A percentile compares a stretch with the other conserved stretches of the same genome.
phyloP scores from a whole-genome alignment of 2,113 vertebrate genomes.

The Sorex araneus region DNA sequence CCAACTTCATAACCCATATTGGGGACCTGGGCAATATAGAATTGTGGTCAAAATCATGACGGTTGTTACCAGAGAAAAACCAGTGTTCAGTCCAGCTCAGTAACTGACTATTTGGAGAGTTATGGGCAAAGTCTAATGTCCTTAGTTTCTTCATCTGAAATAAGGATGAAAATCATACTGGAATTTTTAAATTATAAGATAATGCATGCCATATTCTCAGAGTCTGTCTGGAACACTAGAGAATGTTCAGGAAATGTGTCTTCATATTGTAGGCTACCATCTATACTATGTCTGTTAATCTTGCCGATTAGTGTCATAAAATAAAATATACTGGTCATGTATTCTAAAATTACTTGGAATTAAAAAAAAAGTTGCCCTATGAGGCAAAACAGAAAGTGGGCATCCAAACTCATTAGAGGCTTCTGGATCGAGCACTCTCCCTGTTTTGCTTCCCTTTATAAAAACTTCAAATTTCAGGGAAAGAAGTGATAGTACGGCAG shows the following conservation, averaged over 20 bases:
- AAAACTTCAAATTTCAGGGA: neutral
- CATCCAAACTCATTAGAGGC: neutral
- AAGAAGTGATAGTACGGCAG: too few relatives aligned
- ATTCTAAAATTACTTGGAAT: too few relatives aligned
- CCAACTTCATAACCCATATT: neutral
- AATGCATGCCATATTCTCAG: neutral
- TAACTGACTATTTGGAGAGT: neutral
- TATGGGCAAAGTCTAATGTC: neutral
- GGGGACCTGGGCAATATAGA: neutral
- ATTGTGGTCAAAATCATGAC: neutral
- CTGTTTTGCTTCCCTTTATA: constrained; percentile 42
- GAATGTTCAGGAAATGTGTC: neutral
- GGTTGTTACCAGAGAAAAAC: constrained; percentile 11
- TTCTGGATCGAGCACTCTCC: constrained; percentile 3
- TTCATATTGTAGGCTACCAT: neutral
- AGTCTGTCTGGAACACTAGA: neutral
- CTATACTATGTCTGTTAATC: neutral
- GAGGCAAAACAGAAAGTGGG: constrained; percentile 15
- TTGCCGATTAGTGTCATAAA: neutral
- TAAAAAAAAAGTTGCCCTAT: neutral
- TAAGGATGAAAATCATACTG: neutral
- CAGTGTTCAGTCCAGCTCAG: neutral
- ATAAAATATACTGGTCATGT: neutral
- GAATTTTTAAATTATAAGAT: constrained; percentile 1
- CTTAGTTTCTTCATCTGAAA: constrained; percentile 28